Base-by-base conservation (phyloP, 2,797 vertebrate species). In the Pelodytes ibericus region DNA sequence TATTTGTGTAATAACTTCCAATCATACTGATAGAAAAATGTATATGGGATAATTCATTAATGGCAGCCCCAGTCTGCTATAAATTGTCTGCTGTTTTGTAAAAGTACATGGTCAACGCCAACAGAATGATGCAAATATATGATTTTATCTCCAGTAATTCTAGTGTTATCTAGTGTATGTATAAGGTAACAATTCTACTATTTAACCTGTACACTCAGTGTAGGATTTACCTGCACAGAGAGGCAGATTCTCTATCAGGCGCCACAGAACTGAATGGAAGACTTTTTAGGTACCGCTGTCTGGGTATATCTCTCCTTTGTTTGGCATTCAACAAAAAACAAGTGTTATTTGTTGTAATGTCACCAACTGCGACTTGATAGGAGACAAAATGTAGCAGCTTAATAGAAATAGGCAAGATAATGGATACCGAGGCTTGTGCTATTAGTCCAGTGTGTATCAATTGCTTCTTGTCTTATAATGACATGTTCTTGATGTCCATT, bases 171-270 rank as follows among this genome's bases (percentile, higher is more conserved):
- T 59, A 27, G 15, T 25, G 10, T 58, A 16, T 25, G 72, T 59
- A 41, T 66, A 20, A 22, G 11, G 25, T 66, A 59, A 25, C 51
- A 2, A 27, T 41, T 41, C 33, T 26, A 20, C 27, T 27, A 74
- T 49, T 20, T 41, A 62, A 74, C 57, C 72, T 24, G 10, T 5
- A 39, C 24, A 39, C 53, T 33, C 51, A 66, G 3, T 20, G 10
- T 58, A 25, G 24, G 53, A 67, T 44, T 74, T 25, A 74, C 72
- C 72, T 74, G 72, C 31, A 58, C 59, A 63, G 51, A 65, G 18
- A 44, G 11, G n/a, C n/a, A n/a, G n/a, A 44, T 33, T 8, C n/a
- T 41, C 26, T 22, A 58, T 66, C 36, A 44, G 53, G 62, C 53
- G 63, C 59, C 51, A 66, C 22, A 74, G 26, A 25, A 65, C 18